These are phyloP conservation scores for Gobio gobio DNA, from an alignment of 2,113 vertebrate genomes.

Conservation along the genomic window DNA sequence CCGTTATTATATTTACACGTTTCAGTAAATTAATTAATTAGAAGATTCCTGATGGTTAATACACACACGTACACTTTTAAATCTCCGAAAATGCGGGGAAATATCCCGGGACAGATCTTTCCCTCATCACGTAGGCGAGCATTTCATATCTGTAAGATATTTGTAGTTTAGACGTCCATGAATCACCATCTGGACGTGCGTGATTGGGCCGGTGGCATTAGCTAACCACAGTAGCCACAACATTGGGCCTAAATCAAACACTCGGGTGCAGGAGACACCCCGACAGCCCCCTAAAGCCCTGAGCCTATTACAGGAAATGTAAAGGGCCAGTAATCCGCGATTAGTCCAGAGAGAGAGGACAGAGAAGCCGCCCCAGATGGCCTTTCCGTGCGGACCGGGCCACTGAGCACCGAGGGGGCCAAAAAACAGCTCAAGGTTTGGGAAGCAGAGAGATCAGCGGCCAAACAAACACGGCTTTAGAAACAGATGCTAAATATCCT, in stretches of 20 bases:
- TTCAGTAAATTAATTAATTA: background rate
- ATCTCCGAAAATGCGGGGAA: background rate
- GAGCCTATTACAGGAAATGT: conserved; percentile 82
- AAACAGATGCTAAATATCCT: conserved; percentile 15
- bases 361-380: conserved; percentile 63
- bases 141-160: background rate
- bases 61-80: background rate
- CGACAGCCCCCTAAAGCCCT: conserved; percentile 77
- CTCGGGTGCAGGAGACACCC: conserved; percentile 72
- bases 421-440: background rate
- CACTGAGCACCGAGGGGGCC: conserved; percentile 1
- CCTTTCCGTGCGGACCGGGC: conserved; percentile 29
- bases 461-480: conserved; percentile 34
- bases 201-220: conserved; percentile 35
- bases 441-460: conserved; percentile 17
- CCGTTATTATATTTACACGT: background rate
- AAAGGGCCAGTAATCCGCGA: conserved; percentile 85
- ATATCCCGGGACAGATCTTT: background rate
- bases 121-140: background rate
- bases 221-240: conserved; percentile 62
- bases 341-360: conserved; percentile 76
- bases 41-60: background rate
- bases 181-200: background rate
- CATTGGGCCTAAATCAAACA: conserved; percentile 75
- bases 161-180: background rate